Conservation (phyloP, 2,888 invertebrate species). For the Idaea biselata region DNA sequence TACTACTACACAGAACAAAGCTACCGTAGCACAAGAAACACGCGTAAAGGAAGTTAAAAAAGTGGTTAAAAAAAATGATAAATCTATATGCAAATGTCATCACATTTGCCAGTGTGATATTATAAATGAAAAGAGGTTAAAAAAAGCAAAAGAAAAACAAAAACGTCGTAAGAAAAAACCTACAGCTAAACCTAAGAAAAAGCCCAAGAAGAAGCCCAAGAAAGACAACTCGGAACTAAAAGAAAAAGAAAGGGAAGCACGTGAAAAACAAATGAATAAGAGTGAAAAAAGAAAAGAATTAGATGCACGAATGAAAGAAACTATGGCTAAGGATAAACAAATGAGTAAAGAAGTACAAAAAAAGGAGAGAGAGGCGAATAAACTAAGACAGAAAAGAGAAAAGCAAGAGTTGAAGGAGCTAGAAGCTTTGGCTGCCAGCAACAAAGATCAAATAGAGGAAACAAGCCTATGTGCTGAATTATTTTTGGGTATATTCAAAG, state of each 20-base stretch:
- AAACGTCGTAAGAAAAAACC: conserved; percentile 8
- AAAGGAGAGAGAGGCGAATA: conserved; percentile 24
- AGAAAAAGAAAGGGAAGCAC: neutral
- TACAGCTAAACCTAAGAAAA: conserved; percentile 2
- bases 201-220: conserved; percentile 2
- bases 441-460: conserved; percentile 30
- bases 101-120: conserved; percentile 11
- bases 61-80: neutral
- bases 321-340: conserved; percentile 20
- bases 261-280: conserved; percentile 1
- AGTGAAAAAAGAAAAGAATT: conserved; percentile 7
- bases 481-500: conserved; percentile 33
- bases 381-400: conserved; percentile 20
- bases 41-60: neutral
- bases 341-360: conserved; percentile 27
- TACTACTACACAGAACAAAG: neutral
- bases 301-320: conserved; percentile 15
- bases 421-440: conserved; percentile 12
- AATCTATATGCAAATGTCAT: conserved; percentile 8
- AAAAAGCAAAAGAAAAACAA: conserved; percentile 5
- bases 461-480: conserved; percentile 38
- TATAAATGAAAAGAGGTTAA: neutral
- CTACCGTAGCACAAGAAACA: neutral
- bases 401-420: conserved; percentile 27
- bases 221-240: conserved; percentile 4